A percentile compares a stretch with the other conserved stretches of the same genome.
These are phyloP conservation scores for Merops nubicus DNA, from an alignment of 2,113 vertebrate species.

Conservation along the genomic window DNA sequence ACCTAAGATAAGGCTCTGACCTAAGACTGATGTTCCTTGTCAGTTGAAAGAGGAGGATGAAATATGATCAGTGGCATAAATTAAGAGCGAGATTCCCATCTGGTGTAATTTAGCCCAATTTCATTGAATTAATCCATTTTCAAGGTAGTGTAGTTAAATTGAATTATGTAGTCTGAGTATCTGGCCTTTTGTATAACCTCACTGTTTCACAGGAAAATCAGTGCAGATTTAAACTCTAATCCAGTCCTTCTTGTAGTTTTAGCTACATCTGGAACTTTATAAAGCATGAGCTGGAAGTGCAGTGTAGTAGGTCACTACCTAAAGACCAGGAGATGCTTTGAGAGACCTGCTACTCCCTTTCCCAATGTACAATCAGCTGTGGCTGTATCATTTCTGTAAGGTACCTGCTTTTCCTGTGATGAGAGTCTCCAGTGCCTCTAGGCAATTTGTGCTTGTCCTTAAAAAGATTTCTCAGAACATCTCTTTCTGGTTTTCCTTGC, in stretches of 20 bases:
- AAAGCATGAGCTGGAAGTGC: background rate
- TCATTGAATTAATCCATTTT: slow-evolving; percentile 53
- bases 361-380: background rate
- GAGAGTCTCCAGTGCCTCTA: background rate
- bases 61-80: slow-evolving; percentile 13
- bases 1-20: slow-evolving; percentile 55
- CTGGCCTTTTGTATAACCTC: slow-evolving; percentile 38
- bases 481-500: background rate
- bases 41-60: slow-evolving; percentile 43
- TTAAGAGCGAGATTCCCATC: background rate
- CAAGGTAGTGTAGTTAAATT: slow-evolving; percentile 53
- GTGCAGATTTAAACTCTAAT: background rate
- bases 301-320: background rate
- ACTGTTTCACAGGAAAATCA: background rate
- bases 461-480: background rate
- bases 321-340: background rate
- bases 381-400: background rate
- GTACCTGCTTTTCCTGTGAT: background rate
- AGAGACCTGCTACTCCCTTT: background rate
- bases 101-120: slow-evolving; percentile 60
- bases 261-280: background rate
- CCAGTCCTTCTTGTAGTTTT: background rate
- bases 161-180: slow-evolving; percentile 51
- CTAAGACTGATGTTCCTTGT: slow-evolving; percentile 25
- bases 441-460: background rate